Evolutionary conservation across 2,888 invertebrate species (phyloP).

Genomic region (Notodonta ziczac): DNA sequence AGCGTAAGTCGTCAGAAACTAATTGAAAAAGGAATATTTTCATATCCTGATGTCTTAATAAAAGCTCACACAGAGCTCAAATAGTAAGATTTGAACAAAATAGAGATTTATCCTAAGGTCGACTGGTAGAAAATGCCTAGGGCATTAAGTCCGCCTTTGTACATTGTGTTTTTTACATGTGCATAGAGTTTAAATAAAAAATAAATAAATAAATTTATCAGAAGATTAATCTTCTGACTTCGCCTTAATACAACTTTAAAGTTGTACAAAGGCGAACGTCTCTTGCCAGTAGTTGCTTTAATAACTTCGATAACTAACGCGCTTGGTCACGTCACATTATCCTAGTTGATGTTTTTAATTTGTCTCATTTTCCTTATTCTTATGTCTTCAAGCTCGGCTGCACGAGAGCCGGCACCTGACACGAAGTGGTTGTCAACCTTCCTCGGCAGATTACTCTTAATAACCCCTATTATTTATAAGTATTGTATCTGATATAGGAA

Average conservation of each 20-base stretch:
- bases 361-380: constrained; percentile 44
- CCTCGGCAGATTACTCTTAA: constrained; percentile 47
- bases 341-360: constrained; percentile 54
- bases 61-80: too few species aligned
- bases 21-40: too few species aligned
- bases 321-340: constrained; percentile 48
- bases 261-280: constrained; percentile 8
- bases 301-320: constrained; percentile 33
- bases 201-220: too few species aligned
- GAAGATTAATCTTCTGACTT: too few species aligned
- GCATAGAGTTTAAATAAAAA: too few species aligned
- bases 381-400: constrained; percentile 34
- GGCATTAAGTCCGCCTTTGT: too few species aligned
- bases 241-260: background rate
- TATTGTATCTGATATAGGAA: constrained; percentile 57
- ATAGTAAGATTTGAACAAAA: too few species aligned
- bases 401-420: constrained; percentile 38
- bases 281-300: constrained; percentile 20
- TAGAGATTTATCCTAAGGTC: too few species aligned
- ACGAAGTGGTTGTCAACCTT: constrained; percentile 54
- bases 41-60: too few species aligned
- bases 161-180: too few species aligned
- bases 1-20: too few species aligned
- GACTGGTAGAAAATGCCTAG: too few species aligned
- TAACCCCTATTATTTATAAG: constrained; percentile 44